These are phyloP conservation scores for Oscheius myriophilus DNA, from an alignment of 2,888 invertebrate genomes.

Conservation along the genomic window DNA sequence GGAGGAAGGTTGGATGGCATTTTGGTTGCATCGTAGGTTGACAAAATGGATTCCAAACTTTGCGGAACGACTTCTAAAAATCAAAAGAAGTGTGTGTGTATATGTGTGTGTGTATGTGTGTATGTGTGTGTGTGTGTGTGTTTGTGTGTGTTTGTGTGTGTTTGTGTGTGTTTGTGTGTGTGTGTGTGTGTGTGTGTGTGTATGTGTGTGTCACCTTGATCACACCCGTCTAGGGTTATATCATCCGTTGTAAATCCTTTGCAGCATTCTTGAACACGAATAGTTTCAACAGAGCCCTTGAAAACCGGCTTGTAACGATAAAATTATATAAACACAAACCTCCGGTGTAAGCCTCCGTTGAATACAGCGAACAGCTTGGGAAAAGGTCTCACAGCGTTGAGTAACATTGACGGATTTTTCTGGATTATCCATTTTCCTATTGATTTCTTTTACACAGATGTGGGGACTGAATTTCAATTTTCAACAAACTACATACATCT, in stretches of 20 bases:
- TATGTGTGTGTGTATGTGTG: no score
- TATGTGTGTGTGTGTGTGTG: no score
- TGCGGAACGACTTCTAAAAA: not conserved
- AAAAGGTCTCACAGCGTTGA: constrained; percentile 3
- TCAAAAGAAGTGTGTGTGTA: no score
- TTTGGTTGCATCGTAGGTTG: not conserved
- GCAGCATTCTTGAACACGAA: constrained; percentile 29
- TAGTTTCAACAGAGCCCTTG: constrained; percentile 10
- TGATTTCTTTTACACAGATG: constrained; percentile 21
- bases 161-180: no score
- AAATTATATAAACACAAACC: not conserved
- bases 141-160: no score
- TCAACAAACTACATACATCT: not conserved
- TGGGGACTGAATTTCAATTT: constrained; percentile 26
- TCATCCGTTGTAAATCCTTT: constrained; percentile 14
- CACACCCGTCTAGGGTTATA: constrained; percentile 14
- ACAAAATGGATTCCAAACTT: not conserved
- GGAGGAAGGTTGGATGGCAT: not conserved
- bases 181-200: no score
- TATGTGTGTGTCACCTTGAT: not conserved
- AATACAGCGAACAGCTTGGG: constrained; percentile 7
- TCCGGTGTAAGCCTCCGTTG: not conserved
- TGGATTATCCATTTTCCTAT: not conserved
- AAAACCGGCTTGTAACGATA: not conserved
- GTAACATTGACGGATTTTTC: not conserved